Evolutionary conservation across 2,888 invertebrate genomes (phyloP).

Genomic region (Lasioglossum villosulum): DNA sequence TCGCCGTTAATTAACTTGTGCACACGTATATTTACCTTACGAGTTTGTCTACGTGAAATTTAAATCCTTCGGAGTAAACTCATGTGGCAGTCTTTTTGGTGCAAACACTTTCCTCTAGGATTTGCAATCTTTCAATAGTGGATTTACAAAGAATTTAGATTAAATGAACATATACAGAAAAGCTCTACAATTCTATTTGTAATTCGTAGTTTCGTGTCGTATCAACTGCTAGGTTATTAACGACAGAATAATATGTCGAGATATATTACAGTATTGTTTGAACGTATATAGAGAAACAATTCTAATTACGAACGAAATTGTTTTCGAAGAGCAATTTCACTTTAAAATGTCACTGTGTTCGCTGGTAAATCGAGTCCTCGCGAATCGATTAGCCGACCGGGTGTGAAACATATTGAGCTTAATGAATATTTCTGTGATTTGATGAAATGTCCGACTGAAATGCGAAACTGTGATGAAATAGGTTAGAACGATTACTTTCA

Average conservation of each 20-base stretch:
- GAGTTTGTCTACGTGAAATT: neutral
- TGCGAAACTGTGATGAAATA: neutral
- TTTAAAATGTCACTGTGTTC: neutral
- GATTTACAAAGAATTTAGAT: neutral
- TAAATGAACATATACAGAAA: too few relatives aligned
- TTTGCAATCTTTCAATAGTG: neutral
- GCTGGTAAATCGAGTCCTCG: neutral
- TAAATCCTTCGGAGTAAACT: neutral
- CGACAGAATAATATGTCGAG: too few relatives aligned
- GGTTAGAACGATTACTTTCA: constrained; percentile 3
- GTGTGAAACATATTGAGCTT: neutral
- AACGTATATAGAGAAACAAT: neutral
- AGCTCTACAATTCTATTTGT: neutral
- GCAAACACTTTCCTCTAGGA: neutral
- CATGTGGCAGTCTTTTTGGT: too few relatives aligned
- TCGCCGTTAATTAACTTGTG: neutral
- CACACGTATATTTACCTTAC: neutral
- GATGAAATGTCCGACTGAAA: neutral
- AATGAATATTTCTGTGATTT: neutral
- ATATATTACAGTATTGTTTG: neutral
- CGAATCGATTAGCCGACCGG: neutral
- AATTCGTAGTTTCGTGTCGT: too few relatives aligned
- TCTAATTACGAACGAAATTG: neutral
- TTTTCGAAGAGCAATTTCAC: constrained; percentile 1
- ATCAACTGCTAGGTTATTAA: too few relatives aligned